These are phyloP conservation scores for Luidia sarsii DNA, from an alignment of 53 echinoderm and acorn worm genomes.

Conservation along the genomic window DNA sequence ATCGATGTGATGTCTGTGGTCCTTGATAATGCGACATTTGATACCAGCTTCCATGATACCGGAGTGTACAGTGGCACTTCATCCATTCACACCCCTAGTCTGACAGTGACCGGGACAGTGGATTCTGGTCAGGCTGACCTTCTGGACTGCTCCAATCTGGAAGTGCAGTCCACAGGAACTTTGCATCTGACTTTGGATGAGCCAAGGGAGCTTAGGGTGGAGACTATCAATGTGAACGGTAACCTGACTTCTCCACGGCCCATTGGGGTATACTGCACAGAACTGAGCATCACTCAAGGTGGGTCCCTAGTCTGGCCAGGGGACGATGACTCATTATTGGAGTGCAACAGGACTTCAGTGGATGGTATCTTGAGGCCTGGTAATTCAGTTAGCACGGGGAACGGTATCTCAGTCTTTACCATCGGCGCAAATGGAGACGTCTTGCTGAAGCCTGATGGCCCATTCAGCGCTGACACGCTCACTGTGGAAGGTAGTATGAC, in stretches of 20 bases:
- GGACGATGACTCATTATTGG: slow-evolving; percentile 31
- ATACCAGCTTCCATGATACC: slow-evolving; percentile 36
- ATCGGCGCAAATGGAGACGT: slow-evolving; percentile 55
- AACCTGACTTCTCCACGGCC: slow-evolving; percentile 54
- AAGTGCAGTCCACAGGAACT: background rate
- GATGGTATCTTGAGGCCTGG: slow-evolving; percentile 73
- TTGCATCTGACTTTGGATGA: slow-evolving; percentile 24
- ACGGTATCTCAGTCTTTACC: slow-evolving; percentile 39
- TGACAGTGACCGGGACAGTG: slow-evolving; percentile 61
- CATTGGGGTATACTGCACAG: slow-evolving; percentile 37
- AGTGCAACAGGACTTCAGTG: slow-evolving; percentile 50
- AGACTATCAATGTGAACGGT: slow-evolving; percentile 39
- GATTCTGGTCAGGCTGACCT: slow-evolving; percentile 52
- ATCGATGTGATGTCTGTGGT: slow-evolving; percentile 42
- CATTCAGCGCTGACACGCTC: slow-evolving; percentile 55
- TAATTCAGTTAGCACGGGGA: slow-evolving; percentile 33
- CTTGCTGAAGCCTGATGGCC: slow-evolving; percentile 23
- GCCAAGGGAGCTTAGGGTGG: slow-evolving; percentile 32
- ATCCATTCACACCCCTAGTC: slow-evolving; percentile 28
- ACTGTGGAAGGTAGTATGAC: slow-evolving; percentile 58
- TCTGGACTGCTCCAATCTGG: slow-evolving; percentile 13
- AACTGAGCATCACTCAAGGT: slow-evolving; percentile 43
- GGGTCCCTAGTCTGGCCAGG: slow-evolving; percentile 74
- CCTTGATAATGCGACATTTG: slow-evolving; percentile 61
- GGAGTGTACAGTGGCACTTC: slow-evolving; percentile 45